These are phyloP conservation scores for Danio choprae DNA, from an alignment of 2,797 vertebrate genomes.

Conservation along the genomic window DNA sequence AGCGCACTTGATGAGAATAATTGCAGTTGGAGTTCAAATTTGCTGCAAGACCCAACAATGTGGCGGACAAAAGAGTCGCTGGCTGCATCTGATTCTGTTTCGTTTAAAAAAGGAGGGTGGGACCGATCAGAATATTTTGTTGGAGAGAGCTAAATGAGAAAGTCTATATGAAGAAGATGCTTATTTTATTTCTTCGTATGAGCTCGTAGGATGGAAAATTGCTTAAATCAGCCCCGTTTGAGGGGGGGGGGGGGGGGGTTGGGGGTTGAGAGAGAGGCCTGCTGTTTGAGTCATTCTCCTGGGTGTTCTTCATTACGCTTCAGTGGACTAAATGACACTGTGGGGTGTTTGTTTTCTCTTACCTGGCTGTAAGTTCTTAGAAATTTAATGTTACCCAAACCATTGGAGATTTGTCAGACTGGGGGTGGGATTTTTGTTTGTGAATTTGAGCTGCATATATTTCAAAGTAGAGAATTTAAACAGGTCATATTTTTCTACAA, in stretches of 20 bases:
- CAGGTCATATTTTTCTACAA: conserved; percentile 61
- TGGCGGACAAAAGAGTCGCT: conserved; percentile 11
- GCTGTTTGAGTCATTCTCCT: conserved; percentile 39
- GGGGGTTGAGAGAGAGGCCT: too few relatives aligned
- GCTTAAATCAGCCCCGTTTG: background rate
- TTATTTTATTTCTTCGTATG: conserved; percentile 5
- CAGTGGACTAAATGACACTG: conserved; percentile 48
- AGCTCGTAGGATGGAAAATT: conserved; percentile 16
- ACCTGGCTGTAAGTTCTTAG: conserved; percentile 42
- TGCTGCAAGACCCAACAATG: conserved; percentile 21
- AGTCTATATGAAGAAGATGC: conserved; percentile 4
- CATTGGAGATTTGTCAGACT: conserved; percentile 52
- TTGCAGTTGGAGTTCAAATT: conserved; percentile 44
- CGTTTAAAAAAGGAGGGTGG: conserved; percentile 7
- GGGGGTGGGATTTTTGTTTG: conserved; percentile 59
- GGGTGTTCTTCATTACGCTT: conserved; percentile 42
- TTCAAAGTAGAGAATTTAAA: conserved; percentile 64
- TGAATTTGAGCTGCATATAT: conserved; percentile 68
- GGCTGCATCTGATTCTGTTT: conserved; percentile 33
- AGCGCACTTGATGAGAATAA: conserved; percentile 20
- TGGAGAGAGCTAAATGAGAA: conserved; percentile 25
- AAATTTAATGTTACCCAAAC: conserved; percentile 43
- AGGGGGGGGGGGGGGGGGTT: too few relatives aligned
- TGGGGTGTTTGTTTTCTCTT: conserved; percentile 46
- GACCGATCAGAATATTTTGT: conserved; percentile 4